Conservation (phyloP, 2,888 invertebrate species). For the Rhorus exstirpatorius region DNA sequence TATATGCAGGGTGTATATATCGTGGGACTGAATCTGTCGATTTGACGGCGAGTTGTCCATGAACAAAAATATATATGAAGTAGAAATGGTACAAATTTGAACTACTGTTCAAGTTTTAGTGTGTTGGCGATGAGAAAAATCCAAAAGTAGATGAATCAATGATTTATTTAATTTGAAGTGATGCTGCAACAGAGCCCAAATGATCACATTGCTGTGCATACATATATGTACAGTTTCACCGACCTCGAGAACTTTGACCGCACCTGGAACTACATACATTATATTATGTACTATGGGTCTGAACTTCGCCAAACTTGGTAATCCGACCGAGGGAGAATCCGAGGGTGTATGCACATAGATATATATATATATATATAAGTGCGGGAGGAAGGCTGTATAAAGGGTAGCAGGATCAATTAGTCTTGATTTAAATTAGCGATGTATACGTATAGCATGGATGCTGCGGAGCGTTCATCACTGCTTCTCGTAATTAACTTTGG, state of each 20-base stretch:
- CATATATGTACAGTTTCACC: background rate
- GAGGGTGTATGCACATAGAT: too few relatives aligned
- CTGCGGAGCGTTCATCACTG: slow-evolving; percentile 59
- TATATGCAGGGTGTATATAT: slow-evolving; percentile 1
- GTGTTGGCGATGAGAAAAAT: too few relatives aligned
- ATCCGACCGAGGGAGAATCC: slow-evolving; percentile 12
- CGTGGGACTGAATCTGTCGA: background rate
- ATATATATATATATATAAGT: background rate
- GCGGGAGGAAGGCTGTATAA: slow-evolving; percentile 33
- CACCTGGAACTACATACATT: background rate
- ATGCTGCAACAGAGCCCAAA: too few relatives aligned
- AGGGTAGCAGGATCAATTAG: slow-evolving; percentile 79
- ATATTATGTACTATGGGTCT: background rate
- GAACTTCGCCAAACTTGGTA: slow-evolving; percentile 27
- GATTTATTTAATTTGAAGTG: background rate
- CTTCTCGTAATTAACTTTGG: slow-evolving; percentile 82
- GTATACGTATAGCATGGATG: slow-evolving; percentile 3
- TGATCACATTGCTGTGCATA: background rate
- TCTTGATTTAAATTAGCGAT: slow-evolving; percentile 82
- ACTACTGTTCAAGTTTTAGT: background rate
- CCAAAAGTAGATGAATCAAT: background rate
- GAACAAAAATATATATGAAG: background rate
- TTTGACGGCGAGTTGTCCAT: background rate
- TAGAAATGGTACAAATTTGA: background rate
- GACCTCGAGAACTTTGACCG: background rate